These are phyloP conservation scores for Limnothrissa miodon DNA, from an alignment of 2,113 vertebrate species.

Conservation along the genomic window DNA sequence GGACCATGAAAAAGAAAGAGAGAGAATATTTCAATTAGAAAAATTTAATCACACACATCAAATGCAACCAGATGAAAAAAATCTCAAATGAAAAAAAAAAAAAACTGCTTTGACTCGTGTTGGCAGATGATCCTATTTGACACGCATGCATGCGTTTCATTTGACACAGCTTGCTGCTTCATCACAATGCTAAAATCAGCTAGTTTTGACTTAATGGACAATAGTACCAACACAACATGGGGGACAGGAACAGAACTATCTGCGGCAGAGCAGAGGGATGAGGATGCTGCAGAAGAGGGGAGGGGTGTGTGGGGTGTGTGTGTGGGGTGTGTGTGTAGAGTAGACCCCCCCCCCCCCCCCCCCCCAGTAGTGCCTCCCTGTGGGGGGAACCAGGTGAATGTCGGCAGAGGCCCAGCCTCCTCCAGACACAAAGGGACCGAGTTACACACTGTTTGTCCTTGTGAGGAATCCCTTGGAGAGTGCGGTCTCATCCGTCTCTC, in stretches of 20 bases:
- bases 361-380: background rate
- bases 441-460: slow-evolving; percentile 44
- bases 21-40: background rate
- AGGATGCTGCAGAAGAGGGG: slow-evolving; percentile 5
- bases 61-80: background rate
- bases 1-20: background rate
- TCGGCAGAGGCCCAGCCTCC: slow-evolving; percentile 14
- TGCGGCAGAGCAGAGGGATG: background rate
- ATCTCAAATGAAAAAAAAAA: background rate
- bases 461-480: slow-evolving; percentile 34
- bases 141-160: background rate
- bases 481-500: slow-evolving; percentile 28
- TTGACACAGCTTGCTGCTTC: background rate
- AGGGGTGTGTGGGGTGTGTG: slow-evolving; percentile 54
- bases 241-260: background rate
- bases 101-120: background rate
- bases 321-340: background rate
- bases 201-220: background rate
- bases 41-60: background rate
- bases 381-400: slow-evolving; percentile 10
- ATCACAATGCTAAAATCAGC: background rate
- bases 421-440: slow-evolving; percentile 54
- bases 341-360: too few species aligned
- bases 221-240: background rate
- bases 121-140: background rate